These are phyloP conservation scores for Zaprionus ghesquierei DNA, from an alignment of 1,140 invertebrate species.

Conservation along the genomic window DNA sequence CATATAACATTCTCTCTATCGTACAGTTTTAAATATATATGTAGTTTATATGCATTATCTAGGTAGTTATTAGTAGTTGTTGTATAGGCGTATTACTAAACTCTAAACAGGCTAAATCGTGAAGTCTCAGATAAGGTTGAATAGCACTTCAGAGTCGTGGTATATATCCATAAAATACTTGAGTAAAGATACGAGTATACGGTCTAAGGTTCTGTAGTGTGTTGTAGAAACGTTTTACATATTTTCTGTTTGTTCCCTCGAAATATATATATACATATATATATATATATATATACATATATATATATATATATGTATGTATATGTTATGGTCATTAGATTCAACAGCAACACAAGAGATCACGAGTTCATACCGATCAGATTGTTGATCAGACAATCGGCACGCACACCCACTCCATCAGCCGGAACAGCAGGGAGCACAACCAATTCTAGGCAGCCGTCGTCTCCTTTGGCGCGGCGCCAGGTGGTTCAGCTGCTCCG, in stretches of 20 bases:
- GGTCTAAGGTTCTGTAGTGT: constrained; percentile 48
- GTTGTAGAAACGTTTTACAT: not conserved
- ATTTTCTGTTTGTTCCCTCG: constrained; percentile 55
- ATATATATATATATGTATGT: not conserved
- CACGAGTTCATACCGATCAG: constrained; percentile 23
- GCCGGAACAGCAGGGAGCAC: constrained; percentile 78
- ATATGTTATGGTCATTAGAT: constrained; percentile 49
- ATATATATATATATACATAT: constrained; percentile 2
- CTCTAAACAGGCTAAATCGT: constrained; percentile 55
- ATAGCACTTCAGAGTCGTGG: constrained; percentile 72
- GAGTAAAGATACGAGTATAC: constrained; percentile 70
- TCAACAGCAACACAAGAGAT: constrained; percentile 26
- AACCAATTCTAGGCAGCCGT: constrained; percentile 79
- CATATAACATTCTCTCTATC: not conserved
- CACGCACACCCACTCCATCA: constrained; percentile 81
- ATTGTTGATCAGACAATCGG: constrained; percentile 66
- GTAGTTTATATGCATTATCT: constrained; percentile 54
- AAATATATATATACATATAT: constrained; percentile 7
- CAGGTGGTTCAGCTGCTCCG: constrained; percentile 22
- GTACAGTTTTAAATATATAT: constrained; percentile 20
- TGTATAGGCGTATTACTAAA: constrained; percentile 33
- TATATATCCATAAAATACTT: constrained; percentile 74
- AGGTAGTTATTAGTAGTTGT: constrained; percentile 15
- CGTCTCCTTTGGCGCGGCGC: constrained; percentile 53
- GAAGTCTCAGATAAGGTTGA: constrained; percentile 75